phyloP scores from a whole-genome alignment of 2,797 vertebrate species.

The Phrynocephalus guinanensis region DNA sequence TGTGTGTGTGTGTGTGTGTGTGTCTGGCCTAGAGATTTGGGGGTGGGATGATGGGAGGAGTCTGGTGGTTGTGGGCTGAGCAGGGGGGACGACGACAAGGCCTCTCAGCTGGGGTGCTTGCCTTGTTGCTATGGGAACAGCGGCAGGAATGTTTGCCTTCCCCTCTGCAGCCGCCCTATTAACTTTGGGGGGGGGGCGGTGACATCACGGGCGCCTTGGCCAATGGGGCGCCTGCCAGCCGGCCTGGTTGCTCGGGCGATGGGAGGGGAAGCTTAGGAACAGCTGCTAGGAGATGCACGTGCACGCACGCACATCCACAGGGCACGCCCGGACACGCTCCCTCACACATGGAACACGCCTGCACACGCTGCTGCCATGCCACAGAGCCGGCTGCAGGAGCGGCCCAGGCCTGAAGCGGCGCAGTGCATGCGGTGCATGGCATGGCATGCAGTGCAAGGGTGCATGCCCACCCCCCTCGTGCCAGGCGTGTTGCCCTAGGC shows the following conservation, averaged over 20 bases:
- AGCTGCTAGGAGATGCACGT: constrained; percentile 61
- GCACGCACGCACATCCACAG: constrained; percentile 61
- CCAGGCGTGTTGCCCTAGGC: background rate
- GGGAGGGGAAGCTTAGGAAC: constrained; percentile 21
- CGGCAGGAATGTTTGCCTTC: constrained; percentile 50
- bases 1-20: too few relatives aligned
- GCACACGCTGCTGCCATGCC: background rate
- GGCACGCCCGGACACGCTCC: constrained; percentile 28
- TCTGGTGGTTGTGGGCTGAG: too few relatives aligned
- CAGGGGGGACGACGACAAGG: rapidly evolving
- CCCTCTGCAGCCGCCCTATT: constrained; percentile 57
- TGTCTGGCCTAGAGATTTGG: background rate
- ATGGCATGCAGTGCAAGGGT: too few relatives aligned
- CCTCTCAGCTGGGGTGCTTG: constrained; percentile 48
- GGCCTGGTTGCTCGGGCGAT: constrained; percentile 15
- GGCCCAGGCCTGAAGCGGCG: background rate
- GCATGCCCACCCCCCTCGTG: background rate
- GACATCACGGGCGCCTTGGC: constrained; percentile 51
- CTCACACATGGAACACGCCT: constrained; percentile 19
- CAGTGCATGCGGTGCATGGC: too few relatives aligned
- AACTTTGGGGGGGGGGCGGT: constrained; percentile 34
- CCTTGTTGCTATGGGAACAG: constrained; percentile 70
- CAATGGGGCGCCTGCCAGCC: constrained; percentile 49
- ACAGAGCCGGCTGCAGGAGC: background rate
- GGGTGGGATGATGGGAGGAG: background rate